Base-by-base conservation (phyloP, 2,113 vertebrate genomes). In the Elephas maximus region DNA sequence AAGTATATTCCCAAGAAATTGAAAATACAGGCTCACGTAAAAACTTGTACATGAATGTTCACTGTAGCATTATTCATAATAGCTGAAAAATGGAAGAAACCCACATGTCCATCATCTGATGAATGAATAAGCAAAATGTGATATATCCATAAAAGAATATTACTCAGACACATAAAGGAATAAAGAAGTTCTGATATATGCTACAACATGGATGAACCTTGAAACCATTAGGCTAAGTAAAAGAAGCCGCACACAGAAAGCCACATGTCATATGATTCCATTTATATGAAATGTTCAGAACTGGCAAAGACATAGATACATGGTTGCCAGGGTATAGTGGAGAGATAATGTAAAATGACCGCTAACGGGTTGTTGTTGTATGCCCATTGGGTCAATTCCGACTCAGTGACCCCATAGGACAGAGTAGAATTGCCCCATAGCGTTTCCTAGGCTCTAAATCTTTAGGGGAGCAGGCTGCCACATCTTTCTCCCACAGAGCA, bases 231-330 rank as follows among this genome's bases (percentile, higher is more conserved):
- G 37, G 90, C 60, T 37, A 78, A 91, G 62, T 77, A 8, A 88
- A 83, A 93, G 74, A 89, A 45, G 28, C 45, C 80, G 96, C 20
- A 80, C 69, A 79, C 44, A 79, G 33, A 37, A 93, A 76, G 11
- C 30, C 53, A 48, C 0, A 8, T 77, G 41, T 57, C 15, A 15
- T 83, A 90, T 78, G 7, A 63, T 88, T 92, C 51, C 2, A 0
- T 8, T 53, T 77, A 41, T 53, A n/a, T 73, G 60, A 48, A 82
- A 45, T 91, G 62, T 73, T 44, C 45, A 86, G 67, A 94, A 88
- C 21, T 80, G 79, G 33, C 44, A 96, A 76, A 81, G 88, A 26
- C 60, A 20, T 48, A 77, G n/a, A 21, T 63, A 41, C 26, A n/a
- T n/a, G 24, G 62, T 78, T 79, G 85, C 74, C 44, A 65, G 37